Evolutionary conservation across 2,888 invertebrate genomes (phyloP).

Genomic region (Coelinius sp.): DNA sequence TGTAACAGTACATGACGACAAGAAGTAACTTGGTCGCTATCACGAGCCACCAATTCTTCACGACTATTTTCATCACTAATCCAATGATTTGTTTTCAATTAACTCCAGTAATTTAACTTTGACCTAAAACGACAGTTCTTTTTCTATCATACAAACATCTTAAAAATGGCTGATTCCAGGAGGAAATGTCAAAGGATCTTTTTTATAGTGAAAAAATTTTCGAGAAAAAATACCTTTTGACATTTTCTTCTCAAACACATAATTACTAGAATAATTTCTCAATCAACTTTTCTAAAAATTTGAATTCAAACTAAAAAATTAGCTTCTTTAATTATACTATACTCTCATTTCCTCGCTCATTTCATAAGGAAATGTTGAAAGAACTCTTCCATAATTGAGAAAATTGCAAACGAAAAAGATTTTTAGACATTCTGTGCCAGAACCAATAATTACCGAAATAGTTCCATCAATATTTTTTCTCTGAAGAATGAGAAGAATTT

Average conservation of each 20-base stretch:
- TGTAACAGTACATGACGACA: conserved; percentile 16
- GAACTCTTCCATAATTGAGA: too few species aligned
- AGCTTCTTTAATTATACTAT: too few species aligned
- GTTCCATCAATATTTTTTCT: background rate
- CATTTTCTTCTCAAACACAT: background rate
- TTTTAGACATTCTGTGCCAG: too few species aligned
- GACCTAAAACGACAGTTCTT: background rate
- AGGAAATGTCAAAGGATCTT: background rate
- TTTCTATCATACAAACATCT: background rate
- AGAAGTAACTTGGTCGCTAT: conserved; percentile 39
- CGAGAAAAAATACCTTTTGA: background rate
- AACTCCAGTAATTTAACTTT: background rate
- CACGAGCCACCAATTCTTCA: conserved; percentile 30
- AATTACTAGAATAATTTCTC: background rate
- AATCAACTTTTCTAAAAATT: background rate
- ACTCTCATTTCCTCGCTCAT: too few species aligned
- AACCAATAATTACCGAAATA: background rate
- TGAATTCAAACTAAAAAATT: too few species aligned
- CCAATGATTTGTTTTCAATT: background rate
- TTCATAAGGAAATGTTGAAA: too few species aligned
- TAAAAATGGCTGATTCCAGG: background rate
- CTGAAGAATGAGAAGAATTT: background rate
- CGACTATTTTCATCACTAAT: background rate
- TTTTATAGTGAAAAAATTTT: background rate
- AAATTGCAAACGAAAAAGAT: too few species aligned